Evolutionary conservation across 2,888 invertebrate genomes (phyloP).

Genomic region (Synergus gifuensis): DNA sequence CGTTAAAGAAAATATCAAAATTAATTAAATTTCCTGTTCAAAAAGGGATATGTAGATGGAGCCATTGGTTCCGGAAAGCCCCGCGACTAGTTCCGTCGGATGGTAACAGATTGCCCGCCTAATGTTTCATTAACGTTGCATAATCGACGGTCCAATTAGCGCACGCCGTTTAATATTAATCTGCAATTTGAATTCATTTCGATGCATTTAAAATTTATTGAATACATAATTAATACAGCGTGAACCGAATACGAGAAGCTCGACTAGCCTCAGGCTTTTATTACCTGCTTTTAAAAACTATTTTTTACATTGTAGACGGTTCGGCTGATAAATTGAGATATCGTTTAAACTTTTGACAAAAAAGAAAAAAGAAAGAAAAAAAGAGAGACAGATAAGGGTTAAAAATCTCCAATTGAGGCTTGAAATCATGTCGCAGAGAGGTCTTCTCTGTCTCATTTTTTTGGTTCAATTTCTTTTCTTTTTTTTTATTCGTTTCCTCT

Average conservation of each 20-base stretch:
- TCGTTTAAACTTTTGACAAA: not conserved
- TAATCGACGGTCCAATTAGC: slow-evolving; percentile 74
- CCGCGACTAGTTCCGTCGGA: slow-evolving; percentile 52
- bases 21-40: not conserved
- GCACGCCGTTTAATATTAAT: slow-evolving; percentile 75
- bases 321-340: not conserved
- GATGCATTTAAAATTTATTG: slow-evolving; percentile 76
- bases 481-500: slow-evolving; percentile 31
- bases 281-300: not conserved
- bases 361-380: not conserved
- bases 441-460: slow-evolving; percentile 1
- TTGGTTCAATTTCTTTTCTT: not conserved
- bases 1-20: not conserved
- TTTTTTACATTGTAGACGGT: not conserved
- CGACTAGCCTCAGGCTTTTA: not conserved
- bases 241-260: not conserved
- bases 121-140: slow-evolving; percentile 75
- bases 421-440: not conserved
- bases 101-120: slow-evolving; percentile 60
- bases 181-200: slow-evolving; percentile 76
- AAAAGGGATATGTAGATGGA: slow-evolving; percentile 15
- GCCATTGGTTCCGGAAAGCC: slow-evolving; percentile 33
- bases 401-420: not conserved
- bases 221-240: slow-evolving; percentile 70
- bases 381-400: not conserved